phyloP scores from a whole-genome alignment of 2,113 vertebrate genomes.

The Pseudonaja textilis region DNA sequence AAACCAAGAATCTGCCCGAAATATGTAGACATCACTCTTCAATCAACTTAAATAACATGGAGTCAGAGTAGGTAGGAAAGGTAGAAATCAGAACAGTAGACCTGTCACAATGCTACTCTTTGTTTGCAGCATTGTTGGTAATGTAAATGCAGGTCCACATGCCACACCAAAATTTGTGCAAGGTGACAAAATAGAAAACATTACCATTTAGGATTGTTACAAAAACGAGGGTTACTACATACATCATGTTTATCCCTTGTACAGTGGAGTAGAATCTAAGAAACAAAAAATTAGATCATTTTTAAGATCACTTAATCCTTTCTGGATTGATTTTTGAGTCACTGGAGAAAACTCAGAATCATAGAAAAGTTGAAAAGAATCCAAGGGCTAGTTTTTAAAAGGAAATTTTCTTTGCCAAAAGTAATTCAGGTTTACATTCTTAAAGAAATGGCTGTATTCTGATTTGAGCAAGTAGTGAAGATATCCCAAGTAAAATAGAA shows the following conservation, averaged over 20 bases:
- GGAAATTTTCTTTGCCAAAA: background rate
- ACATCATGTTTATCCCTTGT: background rate
- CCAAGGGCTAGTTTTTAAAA: background rate
- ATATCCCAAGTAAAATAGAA: conserved; percentile 6
- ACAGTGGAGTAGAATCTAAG: background rate
- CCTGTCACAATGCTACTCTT: background rate
- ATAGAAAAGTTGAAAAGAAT: background rate
- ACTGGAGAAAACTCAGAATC: background rate
- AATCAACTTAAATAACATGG: background rate
- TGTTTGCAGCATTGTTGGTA: background rate
- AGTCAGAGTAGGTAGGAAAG: background rate
- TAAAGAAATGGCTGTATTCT: background rate
- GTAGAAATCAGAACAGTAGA: background rate
- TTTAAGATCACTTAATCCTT: background rate
- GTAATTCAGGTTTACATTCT: conserved; percentile 4
- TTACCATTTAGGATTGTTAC: background rate
- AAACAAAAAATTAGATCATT: background rate
- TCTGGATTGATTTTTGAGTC: background rate
- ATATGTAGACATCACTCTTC: background rate
- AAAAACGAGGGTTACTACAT: background rate
- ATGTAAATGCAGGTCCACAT: background rate
- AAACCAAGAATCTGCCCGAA: background rate
- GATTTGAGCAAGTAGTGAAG: conserved; percentile 19
- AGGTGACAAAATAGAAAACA: background rate
- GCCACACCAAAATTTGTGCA: background rate